Conservation (phyloP, 2,113 vertebrate genomes). For the Suncus etruscus region DNA sequence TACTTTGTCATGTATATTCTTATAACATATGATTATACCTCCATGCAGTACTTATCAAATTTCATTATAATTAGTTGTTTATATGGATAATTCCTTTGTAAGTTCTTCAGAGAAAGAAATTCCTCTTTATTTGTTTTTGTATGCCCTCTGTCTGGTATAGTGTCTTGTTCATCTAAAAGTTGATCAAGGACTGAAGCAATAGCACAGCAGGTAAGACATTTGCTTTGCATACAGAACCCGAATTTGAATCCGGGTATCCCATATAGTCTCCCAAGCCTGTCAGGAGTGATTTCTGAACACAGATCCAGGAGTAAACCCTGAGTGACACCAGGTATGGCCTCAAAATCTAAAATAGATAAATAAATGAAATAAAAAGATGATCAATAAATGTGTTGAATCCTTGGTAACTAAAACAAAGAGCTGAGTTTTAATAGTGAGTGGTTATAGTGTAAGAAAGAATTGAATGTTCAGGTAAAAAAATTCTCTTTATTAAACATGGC, state of each 20-base stretch:
- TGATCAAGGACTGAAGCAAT: neutral
- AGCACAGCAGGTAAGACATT: too few species aligned
- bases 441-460: neutral
- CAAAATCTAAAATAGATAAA: too few species aligned
- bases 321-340: too few species aligned
- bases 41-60: conserved; percentile 31
- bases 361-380: neutral
- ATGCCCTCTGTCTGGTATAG: conserved; percentile 17
- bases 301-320: too few species aligned
- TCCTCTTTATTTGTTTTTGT: conserved; percentile 40
- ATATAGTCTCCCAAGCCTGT: too few species aligned
- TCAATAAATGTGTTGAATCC: conserved; percentile 26
- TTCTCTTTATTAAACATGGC: too few species aligned
- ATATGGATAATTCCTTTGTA: conserved; percentile 36
- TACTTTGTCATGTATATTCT: conserved; percentile 61
- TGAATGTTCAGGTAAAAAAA: neutral
- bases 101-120: conserved; percentile 51
- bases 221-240: too few species aligned
- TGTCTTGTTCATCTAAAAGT: conserved; percentile 23
- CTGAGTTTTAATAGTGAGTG: conserved; percentile 12
- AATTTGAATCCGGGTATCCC: too few species aligned
- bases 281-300: too few species aligned
- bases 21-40: conserved; percentile 37
- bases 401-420: neutral
- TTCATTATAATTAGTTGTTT: conserved; percentile 61